Conservation (phyloP, 1,140 invertebrate genomes). For the Saccostrea glomerata region DNA sequence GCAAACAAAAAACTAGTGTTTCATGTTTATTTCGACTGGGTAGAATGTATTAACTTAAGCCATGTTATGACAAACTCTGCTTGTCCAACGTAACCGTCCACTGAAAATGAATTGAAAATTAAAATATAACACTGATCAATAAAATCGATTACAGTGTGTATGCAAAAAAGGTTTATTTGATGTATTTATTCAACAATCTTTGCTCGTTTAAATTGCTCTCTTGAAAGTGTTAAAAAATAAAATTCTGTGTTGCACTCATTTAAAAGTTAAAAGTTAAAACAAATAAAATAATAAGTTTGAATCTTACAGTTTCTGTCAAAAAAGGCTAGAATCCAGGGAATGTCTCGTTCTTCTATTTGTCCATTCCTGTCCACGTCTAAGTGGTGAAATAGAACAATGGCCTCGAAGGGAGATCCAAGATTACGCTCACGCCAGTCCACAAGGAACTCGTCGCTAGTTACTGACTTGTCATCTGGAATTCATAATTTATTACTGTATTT, state of each 20-base stretch:
- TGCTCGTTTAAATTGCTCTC: background rate
- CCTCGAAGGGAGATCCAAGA: slow-evolving; percentile 47
- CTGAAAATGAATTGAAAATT: slow-evolving; percentile 37
- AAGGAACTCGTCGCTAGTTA: slow-evolving; percentile 53
- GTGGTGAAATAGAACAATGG: slow-evolving; percentile 57
- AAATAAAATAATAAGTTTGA: background rate
- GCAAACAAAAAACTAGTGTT: too few species aligned
- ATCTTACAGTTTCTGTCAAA: slow-evolving; percentile 57
- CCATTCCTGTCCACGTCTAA: slow-evolving; percentile 56
- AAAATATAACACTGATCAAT: too few species aligned
- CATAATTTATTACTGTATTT: too few species aligned
- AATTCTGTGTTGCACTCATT: background rate
- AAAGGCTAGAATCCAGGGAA: slow-evolving; percentile 51
- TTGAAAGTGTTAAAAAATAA: background rate
- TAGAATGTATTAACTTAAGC: slow-evolving; percentile 49
- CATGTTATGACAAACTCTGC: slow-evolving; percentile 59
- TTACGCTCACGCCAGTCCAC: slow-evolving; percentile 49
- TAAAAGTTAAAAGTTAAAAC: too few species aligned
- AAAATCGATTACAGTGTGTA: too few species aligned
- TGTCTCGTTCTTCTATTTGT: slow-evolving; percentile 47
- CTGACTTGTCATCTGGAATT: slow-evolving; percentile 44
- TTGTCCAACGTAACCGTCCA: slow-evolving; percentile 45
- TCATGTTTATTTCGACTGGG: background rate
- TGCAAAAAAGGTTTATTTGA: too few species aligned
- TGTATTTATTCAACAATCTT: background rate